Base-by-base conservation (phyloP, 2,797 vertebrate species). In the Chaetophractus vellerosus region DNA sequence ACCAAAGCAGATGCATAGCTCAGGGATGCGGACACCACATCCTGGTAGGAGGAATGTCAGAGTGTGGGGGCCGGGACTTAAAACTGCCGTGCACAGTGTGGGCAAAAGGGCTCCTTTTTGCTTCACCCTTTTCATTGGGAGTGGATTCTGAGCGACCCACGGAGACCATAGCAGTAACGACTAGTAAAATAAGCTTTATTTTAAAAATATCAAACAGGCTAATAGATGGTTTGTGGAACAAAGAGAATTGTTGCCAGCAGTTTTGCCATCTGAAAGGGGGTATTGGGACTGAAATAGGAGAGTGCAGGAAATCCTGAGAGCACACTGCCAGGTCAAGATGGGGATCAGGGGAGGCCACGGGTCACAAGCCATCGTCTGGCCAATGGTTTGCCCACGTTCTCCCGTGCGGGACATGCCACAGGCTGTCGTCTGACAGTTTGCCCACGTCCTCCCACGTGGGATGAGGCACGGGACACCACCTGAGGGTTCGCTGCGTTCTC, bases 131-230 rank as follows among this genome's bases (percentile, higher is more conserved):
- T 26, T 82, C 23, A 31, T 81, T 33, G 90, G n/a, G 81, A 55
- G 52, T 84, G 36, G 4, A 9, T 79, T 93, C 66, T 26, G 26
- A 21, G 2, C 14, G 45, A 36, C 14, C 45, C n/a, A 52, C 38
- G 50, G 79, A 96, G 74, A 78, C 33, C 41, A 74, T 41, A n/a
- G 57, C 3, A 57, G 15, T 82, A 87, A 75, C 5, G 59, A 50
- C 36, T 38, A 16, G 1, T 12, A 86, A 4, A 74, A 59, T 59
- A 61, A 68, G 36, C 38, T 75, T 52, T 38, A 52, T 61, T 90
- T 92, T 92, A 26, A 50, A 79, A 74, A 33, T 66, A 85, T 50
- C 41, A 91, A 90, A 76, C 18, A 50, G 83, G 88, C 23, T 78
- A 88, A 36, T 15, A 82, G 36, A 74, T 86, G 31, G 66, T 21